These are phyloP conservation scores for Drosophila suboccidentalis DNA, from an alignment of 2,888 invertebrate species.

Conservation along the genomic window DNA sequence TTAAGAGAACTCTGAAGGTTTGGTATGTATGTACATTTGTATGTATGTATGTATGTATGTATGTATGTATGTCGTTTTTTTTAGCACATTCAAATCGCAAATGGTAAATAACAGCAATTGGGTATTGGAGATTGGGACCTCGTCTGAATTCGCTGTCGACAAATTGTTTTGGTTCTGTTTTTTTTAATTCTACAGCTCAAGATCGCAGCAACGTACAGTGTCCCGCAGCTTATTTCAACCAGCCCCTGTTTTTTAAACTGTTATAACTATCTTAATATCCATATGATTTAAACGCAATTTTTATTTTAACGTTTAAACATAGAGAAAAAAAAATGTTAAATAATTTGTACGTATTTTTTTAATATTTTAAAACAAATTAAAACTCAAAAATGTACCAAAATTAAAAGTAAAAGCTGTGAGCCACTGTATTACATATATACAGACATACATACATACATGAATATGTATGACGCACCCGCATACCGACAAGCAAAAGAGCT, in stretches of 20 bases:
- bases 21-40: not conserved
- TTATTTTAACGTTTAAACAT: too few relatives aligned
- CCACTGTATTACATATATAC: too few relatives aligned
- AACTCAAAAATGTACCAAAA: too few relatives aligned
- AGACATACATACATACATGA: not conserved
- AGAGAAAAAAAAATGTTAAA: too few relatives aligned
- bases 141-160: conserved; percentile 37
- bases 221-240: too few relatives aligned
- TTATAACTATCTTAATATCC: too few relatives aligned
- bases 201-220: too few relatives aligned
- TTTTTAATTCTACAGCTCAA: not conserved
- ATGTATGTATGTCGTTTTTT: conserved; percentile 13
- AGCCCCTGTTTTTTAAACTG: too few relatives aligned
- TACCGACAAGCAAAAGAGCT: conserved; percentile 13
- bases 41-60: not conserved
- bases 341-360: too few relatives aligned
- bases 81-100: conserved; percentile 42
- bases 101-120: conserved; percentile 46
- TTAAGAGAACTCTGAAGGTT: not conserved
- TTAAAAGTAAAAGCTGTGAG: too few relatives aligned
- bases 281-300: too few relatives aligned
- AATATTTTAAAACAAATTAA: too few relatives aligned
- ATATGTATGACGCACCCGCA: conserved; percentile 44
- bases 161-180: conserved; percentile 38
- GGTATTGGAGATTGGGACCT: conserved; percentile 41